Evolutionary conservation across 2,888 invertebrate species (phyloP).

Genomic region (Stenchaetothrips biformis): DNA sequence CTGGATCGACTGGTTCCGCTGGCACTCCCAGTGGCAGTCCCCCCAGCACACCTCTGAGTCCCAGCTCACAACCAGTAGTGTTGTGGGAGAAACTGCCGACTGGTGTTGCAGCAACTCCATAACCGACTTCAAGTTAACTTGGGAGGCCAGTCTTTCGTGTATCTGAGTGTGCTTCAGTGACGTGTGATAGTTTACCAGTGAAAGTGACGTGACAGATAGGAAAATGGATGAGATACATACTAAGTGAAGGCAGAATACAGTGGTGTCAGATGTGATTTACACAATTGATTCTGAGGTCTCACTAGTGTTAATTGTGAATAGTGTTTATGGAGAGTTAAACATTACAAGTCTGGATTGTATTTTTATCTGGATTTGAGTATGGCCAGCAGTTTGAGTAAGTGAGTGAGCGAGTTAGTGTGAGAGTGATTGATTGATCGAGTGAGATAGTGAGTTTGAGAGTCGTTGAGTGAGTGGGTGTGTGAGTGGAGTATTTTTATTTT

Average conservation of each 20-base stretch:
- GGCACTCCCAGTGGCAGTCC: constrained; percentile 6
- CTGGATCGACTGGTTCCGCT: constrained; percentile 2
- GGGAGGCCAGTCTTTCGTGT: not conserved
- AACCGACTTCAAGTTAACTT: not conserved
- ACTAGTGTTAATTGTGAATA: not conserved
- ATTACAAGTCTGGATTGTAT: not conserved
- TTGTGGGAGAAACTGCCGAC: not conserved
- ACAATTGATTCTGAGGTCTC: not conserved
- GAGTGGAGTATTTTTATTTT: too few species aligned
- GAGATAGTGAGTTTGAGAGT: not conserved
- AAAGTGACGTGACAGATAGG: not conserved
- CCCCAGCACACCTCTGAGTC: not conserved
- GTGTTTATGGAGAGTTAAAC: not conserved
- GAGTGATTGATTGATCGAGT: not conserved
- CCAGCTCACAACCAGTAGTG: not conserved
- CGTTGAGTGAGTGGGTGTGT: not conserved
- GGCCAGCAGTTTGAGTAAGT: not conserved
- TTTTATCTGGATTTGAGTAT: not conserved
- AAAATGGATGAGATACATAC: not conserved
- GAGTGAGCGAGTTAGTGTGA: not conserved
- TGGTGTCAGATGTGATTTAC: not conserved
- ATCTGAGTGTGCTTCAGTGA: not conserved
- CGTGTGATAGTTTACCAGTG: not conserved
- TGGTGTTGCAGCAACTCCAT: not conserved
- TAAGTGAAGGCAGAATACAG: not conserved